Base-by-base conservation (phyloP, 2,797 vertebrate genomes). In the Eulemur coronatus region DNA sequence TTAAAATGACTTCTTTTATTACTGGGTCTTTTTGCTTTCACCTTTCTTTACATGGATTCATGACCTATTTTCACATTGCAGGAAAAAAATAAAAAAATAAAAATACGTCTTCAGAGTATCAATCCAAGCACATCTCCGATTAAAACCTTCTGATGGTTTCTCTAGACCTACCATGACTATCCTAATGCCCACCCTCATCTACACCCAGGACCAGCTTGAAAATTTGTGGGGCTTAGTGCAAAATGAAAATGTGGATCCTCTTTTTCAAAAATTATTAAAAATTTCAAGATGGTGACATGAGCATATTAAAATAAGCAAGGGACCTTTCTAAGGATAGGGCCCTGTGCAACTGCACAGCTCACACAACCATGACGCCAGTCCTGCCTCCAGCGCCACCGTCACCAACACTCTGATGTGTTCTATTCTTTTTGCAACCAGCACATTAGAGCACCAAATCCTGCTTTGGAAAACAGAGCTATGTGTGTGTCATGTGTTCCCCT, bases 261-360 rank as follows among this genome's bases (percentile, higher is more conserved):
- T 7, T 92, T 26, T 79, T 89, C 14, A 50, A 35, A 70, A 57
- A 63, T 63, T 70, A 88, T 55, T 84, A 11, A 28, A 78, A 59
- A 65, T 65, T 76, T 92, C 38, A 73, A 73, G 55, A 89, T 57
- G 41, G 15, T 0, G 15, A 57, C 5, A 61, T 28, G 4, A 92
- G 50, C 13, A 6, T 41, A 76, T 50, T 88, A 30, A 92, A 76
- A 59, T 18, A 69, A 81, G 20, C 24, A 1, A 41, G 14, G 11
- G 6, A 0, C 18, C 18, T 7, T 52, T 46, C 38, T 59, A 86
- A 50, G 35, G 41, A 33, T 26, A n/a, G 57, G 12, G 26, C 22
- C 17, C 7, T 4, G 1, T 41, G 8, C 33, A 55, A 2, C 15
- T 57, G 46, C 43, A 7, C 4, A 17, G 75, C 35, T 76, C 69